Conservation (phyloP, 1,140 invertebrate genomes). For the Cyrtorhinus lividipennis region DNA sequence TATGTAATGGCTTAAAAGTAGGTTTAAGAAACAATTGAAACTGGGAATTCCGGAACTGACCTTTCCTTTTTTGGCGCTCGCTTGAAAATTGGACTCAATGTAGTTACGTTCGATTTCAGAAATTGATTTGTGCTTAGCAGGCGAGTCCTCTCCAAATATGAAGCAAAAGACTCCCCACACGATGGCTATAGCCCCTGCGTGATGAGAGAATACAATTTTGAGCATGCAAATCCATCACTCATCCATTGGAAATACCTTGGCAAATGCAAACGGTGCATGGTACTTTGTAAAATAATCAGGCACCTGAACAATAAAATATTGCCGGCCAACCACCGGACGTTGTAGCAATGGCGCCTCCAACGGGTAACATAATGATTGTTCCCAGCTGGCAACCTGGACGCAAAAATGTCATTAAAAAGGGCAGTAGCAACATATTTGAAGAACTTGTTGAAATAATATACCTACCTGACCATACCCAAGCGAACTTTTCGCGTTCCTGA, state of each 20-base stretch:
- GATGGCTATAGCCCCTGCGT: conserved; percentile 42
- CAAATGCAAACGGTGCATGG: too few species aligned
- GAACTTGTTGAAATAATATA: background rate
- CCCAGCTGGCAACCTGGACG: conserved; percentile 19
- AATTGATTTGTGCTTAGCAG: conserved; percentile 42
- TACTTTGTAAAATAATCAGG: too few species aligned
- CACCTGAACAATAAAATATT: conserved; percentile 15
- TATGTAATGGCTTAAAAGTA: background rate
- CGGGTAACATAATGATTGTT: conserved; percentile 13
- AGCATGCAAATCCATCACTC: too few species aligned
- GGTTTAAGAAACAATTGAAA: background rate
- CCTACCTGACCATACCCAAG: conserved; percentile 21
- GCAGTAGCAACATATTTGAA: background rate
- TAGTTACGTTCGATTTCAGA: conserved; percentile 36
- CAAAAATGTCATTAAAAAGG: background rate
- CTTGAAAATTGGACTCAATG: conserved; percentile 20
- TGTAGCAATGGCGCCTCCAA: conserved; percentile 10
- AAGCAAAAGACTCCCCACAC: conserved; percentile 46
- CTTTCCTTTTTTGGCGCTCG: conserved; percentile 16
- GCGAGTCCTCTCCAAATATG: conserved; percentile 46
- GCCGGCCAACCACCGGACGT: conserved; percentile 15
- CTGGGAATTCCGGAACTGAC: conserved; percentile 13
- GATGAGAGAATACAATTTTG: too few species aligned
- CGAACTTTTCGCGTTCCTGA: conserved; percentile 19
- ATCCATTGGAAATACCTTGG: too few species aligned